Conservation (phyloP, 2,797 vertebrate genomes). For the Alauda arvensis region DNA sequence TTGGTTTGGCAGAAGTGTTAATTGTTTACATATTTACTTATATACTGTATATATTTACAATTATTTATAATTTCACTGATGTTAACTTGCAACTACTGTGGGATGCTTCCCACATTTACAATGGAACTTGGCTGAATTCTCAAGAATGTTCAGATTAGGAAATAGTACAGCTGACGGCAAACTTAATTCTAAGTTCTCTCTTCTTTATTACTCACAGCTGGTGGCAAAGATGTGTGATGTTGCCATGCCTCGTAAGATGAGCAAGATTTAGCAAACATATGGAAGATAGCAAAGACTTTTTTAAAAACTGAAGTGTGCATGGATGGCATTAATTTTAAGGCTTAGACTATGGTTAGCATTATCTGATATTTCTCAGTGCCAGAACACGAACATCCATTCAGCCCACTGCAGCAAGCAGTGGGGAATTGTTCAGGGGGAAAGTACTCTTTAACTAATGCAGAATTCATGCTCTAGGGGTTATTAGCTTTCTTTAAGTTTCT, state of each 20-base stretch:
- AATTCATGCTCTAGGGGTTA: not conserved
- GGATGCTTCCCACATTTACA: not conserved
- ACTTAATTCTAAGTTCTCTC: not conserved
- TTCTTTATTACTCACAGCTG: slow-evolving; percentile 1
- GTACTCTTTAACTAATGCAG: not conserved
- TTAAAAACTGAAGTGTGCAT: not conserved
- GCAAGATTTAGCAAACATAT: not conserved
- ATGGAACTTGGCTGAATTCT: not conserved
- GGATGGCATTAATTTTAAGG: not conserved
- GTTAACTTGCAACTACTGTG: not conserved
- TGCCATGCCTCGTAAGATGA: not conserved
- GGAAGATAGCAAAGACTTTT: not conserved
- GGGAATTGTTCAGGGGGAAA: not conserved
- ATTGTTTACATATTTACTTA: not conserved
- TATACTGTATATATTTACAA: not conserved
- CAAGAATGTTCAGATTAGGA: not conserved
- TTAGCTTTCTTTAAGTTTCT: not conserved
- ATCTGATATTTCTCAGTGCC: not conserved
- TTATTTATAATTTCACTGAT: not conserved
- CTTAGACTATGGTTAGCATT: not conserved
- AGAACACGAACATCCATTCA: not conserved
- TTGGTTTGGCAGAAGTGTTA: not conserved
- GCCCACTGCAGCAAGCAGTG: not conserved
- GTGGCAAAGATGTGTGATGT: not conserved
- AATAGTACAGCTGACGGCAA: not conserved